A percentile compares a stretch with the other conserved stretches of the same genome.
Conservation (phyloP, 2,888 invertebrate species). For the Saturnia pavonia region DNA sequence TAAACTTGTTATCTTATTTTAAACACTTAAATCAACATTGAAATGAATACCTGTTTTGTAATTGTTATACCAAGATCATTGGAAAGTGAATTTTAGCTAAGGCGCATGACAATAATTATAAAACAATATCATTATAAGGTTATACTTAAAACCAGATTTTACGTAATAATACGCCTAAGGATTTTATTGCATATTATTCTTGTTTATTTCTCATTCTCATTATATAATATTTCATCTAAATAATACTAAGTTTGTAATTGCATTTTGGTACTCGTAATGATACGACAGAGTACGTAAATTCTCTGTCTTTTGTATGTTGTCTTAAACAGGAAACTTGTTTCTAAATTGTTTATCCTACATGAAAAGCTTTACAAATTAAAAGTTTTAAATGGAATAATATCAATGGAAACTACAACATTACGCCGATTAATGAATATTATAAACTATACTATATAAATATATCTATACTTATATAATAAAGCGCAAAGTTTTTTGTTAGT, state of each 20-base stretch:
- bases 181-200: not conserved
- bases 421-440: not conserved
- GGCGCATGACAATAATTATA: not conserved
- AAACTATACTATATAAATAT: too few relatives aligned
- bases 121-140: not conserved
- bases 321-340: not conserved
- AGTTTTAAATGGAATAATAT: not conserved
- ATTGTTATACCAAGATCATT: constrained; percentile 18
- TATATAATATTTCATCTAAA: too few relatives aligned
- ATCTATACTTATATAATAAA: too few relatives aligned
- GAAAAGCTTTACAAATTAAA: not conserved
- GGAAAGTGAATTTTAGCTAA: constrained; percentile 26
- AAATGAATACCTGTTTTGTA: constrained; percentile 14
- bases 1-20: constrained; percentile 14
- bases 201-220: too few relatives aligned
- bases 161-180: not conserved
- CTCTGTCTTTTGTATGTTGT: not conserved
- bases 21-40: constrained; percentile 20
- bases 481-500: too few relatives aligned
- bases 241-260: too few relatives aligned
- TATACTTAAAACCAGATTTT: not conserved
- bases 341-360: not conserved
- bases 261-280: too few relatives aligned
- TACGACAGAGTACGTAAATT: not conserved
- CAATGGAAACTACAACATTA: not conserved